Base-by-base conservation (phyloP, 2,797 vertebrate genomes). In the Channallabes apus region DNA sequence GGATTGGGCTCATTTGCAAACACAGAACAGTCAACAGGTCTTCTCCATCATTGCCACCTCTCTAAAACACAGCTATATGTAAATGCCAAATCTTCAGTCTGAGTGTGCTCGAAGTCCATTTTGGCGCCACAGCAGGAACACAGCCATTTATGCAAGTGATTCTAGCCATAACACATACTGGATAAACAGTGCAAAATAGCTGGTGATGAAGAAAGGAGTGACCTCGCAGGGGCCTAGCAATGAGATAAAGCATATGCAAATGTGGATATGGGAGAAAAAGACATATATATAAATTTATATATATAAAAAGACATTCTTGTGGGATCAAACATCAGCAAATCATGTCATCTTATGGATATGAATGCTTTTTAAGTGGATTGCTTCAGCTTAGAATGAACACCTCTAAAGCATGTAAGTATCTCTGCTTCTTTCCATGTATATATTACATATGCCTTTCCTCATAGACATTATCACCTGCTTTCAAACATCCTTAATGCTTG, bases 31-130 rank as follows among this genome's bases (percentile, higher is more conserved):
- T 87, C 88, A 88, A 88, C 83, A 86, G 76, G 77, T 76, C 69
- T 84, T 88, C 56, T 91, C 87, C 75, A 89, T 91, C 87, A 87
- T 80, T 89, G 88, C 84, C 88, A 90, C 38, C 79, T 76, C 85
- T 82, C 61, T 86, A 71, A 87, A 90, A 85, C 73, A 65, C 77
- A 79, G 80, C 82, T 85, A 89, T 89, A 89, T 88, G 88, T 90
- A 89, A 89, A 88, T 85, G 81, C 71, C 89, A 71, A 67, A 82
- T 86, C 85, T 71, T 58, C 82, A 85, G 88, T 82, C 88, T 67
- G 46, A 80, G 78, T 56, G 56, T 83, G 80, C 79, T 82, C 64
- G 71, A 84, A 85, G 82, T 87, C 87, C 83, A 88, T 86, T 87
- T 76, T 76, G 32, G 27, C 80, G 84, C 67, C 87, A 86, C 77